Evolutionary conservation across 2,888 invertebrate species (phyloP).

Genomic region (Loripinus fragilis): DNA sequence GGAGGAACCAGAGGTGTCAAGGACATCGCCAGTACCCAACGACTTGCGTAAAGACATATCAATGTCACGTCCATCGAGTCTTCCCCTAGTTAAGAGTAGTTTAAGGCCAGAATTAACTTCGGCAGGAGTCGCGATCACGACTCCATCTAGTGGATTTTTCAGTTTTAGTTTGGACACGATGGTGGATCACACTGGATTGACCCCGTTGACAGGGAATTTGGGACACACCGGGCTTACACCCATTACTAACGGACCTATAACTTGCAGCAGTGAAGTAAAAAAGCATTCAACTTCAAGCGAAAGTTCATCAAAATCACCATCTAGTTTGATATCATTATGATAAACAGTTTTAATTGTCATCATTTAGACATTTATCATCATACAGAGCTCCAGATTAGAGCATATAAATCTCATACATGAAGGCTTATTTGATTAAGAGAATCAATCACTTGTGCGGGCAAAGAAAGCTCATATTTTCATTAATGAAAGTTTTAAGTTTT

Average conservation of each 20-base stretch:
- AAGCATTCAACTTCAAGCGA: conserved; percentile 51
- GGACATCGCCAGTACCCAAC: conserved; percentile 60
- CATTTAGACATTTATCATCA: too few relatives aligned
- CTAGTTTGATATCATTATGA: conserved; percentile 54
- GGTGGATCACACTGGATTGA: conserved; percentile 96
- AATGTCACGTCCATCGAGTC: conserved; percentile 72
- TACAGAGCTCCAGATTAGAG: too few relatives aligned
- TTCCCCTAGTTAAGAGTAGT: conserved; percentile 67
- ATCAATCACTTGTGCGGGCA: too few relatives aligned
- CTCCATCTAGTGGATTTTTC: conserved; percentile 93
- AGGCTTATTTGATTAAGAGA: too few relatives aligned
- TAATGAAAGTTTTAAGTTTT: too few relatives aligned
- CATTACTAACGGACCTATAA: conserved; percentile 65
- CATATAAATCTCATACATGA: too few relatives aligned
- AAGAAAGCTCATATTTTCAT: too few relatives aligned
- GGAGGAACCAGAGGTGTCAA: conserved; percentile 49
- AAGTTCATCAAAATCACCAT: conserved; percentile 54
- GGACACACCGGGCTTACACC: conserved; percentile 60
- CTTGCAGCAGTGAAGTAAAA: conserved; percentile 89
- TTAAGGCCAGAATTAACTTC: conserved; percentile 85
- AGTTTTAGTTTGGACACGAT: conserved; percentile 92
- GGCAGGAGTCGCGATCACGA: conserved; percentile 91
- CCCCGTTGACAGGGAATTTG: conserved; percentile 85
- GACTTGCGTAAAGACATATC: conserved; percentile 14
- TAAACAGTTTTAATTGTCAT: too few relatives aligned